Conservation (phyloP, 2,888 invertebrate genomes). For the Oscheius sp. region DNA sequence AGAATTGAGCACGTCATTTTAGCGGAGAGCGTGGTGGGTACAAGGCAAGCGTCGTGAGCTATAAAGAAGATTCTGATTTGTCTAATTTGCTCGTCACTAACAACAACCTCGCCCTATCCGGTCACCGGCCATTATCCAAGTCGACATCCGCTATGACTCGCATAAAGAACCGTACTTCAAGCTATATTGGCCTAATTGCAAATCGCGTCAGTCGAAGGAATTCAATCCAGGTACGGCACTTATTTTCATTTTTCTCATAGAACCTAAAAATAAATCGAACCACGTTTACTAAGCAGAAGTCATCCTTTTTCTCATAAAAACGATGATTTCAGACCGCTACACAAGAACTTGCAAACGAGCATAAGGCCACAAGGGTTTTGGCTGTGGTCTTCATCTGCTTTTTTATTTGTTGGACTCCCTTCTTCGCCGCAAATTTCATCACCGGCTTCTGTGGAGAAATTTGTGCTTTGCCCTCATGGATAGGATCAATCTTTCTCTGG, state of each 20-base stretch:
- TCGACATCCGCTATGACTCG: conserved; percentile 43
- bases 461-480: conserved; percentile 70
- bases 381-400: conserved; percentile 94
- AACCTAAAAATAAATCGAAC: background rate
- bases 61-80: conserved; percentile 3
- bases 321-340: conserved; percentile 48
- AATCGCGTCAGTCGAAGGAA: conserved; percentile 49
- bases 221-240: conserved; percentile 49
- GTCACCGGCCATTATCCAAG: conserved; percentile 41
- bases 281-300: background rate
- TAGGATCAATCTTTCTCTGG: conserved; percentile 83
- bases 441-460: conserved; percentile 79
- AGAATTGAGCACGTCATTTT: conserved; percentile 8
- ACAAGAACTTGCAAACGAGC: conserved; percentile 75
- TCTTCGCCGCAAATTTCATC: conserved; percentile 87
- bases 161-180: conserved; percentile 47
- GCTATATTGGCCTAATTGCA: conserved; percentile 46
- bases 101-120: conserved; percentile 29
- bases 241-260: too few relatives aligned
- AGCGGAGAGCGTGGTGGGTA: conserved; percentile 4
- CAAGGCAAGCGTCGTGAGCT: conserved; percentile 27
- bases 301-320: background rate
- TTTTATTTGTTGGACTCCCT: conserved; percentile 93
- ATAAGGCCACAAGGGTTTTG: conserved; percentile 93
- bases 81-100: conserved; percentile 22